Conservation (phyloP, 2,888 invertebrate species). For the Morpho achilles region DNA sequence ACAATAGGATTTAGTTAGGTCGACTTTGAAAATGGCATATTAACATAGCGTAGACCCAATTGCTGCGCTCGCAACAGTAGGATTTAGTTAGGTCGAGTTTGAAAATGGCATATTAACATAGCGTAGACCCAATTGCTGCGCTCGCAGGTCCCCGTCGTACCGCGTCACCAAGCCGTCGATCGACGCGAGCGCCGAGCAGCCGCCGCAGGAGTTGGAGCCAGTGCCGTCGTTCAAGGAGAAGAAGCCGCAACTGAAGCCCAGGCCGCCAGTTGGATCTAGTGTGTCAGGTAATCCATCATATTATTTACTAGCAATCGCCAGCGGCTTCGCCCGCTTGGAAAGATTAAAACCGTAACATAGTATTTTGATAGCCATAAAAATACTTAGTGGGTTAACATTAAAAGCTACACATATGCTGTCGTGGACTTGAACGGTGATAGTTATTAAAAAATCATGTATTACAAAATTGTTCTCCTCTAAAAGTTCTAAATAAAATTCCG, state of each 20-base stretch:
- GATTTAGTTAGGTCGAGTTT: background rate
- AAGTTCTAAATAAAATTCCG: too few relatives aligned
- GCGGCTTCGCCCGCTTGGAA: too few relatives aligned
- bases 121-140: slow-evolving; percentile 64
- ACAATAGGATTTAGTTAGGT: background rate
- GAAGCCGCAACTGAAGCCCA: slow-evolving; percentile 70
- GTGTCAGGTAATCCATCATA: slow-evolving; percentile 69
- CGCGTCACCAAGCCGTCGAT: slow-evolving; percentile 77
- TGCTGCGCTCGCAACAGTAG: slow-evolving; percentile 59
- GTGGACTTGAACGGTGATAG: too few relatives aligned
- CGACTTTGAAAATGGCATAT: slow-evolving; percentile 23
- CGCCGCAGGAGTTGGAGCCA: slow-evolving; percentile 48
- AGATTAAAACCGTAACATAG: too few relatives aligned
- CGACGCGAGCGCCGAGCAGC: slow-evolving; percentile 53
- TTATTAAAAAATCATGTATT: too few relatives aligned
- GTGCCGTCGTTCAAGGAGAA: slow-evolving; percentile 49
- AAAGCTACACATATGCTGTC: too few relatives aligned
- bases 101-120: slow-evolving; percentile 32
- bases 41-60: slow-evolving; percentile 52
- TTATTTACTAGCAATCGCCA: too few relatives aligned
- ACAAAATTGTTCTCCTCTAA: too few relatives aligned
- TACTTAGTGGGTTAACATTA: too few relatives aligned
- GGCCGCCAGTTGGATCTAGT: slow-evolving; percentile 76
- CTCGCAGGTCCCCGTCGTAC: slow-evolving; percentile 81
- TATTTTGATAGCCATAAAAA: too few relatives aligned